A percentile compares a stretch with the other conserved stretches of the same genome.
phyloP scores from a whole-genome alignment of 2,113 vertebrate genomes.

The Festucalex cinctus region DNA sequence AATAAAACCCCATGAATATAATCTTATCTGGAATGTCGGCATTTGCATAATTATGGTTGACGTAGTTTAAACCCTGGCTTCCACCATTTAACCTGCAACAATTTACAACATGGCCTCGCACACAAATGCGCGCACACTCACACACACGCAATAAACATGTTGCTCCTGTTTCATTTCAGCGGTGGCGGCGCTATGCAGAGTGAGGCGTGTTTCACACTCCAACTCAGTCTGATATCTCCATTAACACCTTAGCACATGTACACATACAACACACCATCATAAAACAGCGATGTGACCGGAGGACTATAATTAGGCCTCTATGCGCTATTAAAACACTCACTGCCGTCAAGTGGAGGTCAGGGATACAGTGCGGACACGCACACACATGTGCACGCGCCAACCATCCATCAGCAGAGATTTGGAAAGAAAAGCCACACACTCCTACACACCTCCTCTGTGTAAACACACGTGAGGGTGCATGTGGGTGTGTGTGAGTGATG shows the following conservation, averaged over 20 bases:
- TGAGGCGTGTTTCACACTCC: slow-evolving; percentile 43
- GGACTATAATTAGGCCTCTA: slow-evolving; percentile 73
- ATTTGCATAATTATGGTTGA: background rate
- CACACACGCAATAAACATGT: slow-evolving; percentile 6
- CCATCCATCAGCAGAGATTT: slow-evolving; percentile 39
- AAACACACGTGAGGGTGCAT: slow-evolving; percentile 29
- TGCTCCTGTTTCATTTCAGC: slow-evolving; percentile 50
- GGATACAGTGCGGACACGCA: slow-evolving; percentile 38
- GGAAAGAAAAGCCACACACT: slow-evolving; percentile 35
- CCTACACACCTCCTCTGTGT: slow-evolving; percentile 35
- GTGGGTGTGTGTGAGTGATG: slow-evolving; percentile 30
- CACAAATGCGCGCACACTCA: background rate
- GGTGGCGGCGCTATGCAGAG: slow-evolving; percentile 21
- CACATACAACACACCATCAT: slow-evolving; percentile 32
- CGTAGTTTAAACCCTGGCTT: background rate
- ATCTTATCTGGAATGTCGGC: background rate
- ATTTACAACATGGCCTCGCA: too few relatives aligned
- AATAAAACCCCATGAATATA: background rate
- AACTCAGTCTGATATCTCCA: slow-evolving; percentile 64
- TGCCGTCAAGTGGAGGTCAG: slow-evolving; percentile 68
- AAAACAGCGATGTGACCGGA: slow-evolving; percentile 60
- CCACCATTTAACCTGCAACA: background rate
- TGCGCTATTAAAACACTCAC: slow-evolving; percentile 68
- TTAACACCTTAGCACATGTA: slow-evolving; percentile 57
- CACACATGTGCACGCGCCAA: slow-evolving; percentile 21